Evolutionary conservation across 23 tunicate genomes (phyloP).

Genomic region (Botrylloides violaceus): DNA sequence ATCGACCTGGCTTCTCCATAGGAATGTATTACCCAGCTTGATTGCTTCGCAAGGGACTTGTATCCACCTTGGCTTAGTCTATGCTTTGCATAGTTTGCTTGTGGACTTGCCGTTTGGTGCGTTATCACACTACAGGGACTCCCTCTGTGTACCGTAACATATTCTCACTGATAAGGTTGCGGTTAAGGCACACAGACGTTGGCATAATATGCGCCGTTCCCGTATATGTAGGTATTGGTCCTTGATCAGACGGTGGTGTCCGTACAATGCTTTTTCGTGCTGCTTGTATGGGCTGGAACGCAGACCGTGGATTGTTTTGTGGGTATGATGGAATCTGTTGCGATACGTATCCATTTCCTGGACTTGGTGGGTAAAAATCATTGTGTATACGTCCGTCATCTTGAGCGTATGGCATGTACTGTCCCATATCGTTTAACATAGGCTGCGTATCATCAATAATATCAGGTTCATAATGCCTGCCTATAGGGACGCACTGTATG

Average conservation of each 20-base stretch:
- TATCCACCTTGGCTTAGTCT: neutral
- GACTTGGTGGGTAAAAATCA: constrained; percentile 2
- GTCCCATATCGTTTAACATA: neutral
- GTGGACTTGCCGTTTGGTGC: neutral
- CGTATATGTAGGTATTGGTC: constrained; percentile 10
- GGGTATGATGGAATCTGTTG: neutral
- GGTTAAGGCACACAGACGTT: constrained; percentile 13
- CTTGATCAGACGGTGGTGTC: constrained; percentile 17
- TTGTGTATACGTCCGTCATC: neutral
- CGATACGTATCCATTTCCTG: neutral
- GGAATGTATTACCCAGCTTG: too few species aligned
- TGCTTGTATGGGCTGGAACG: constrained; percentile 25
- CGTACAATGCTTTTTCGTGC: constrained; percentile 4
- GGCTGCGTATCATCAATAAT: constrained; percentile 9
- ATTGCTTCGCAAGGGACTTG: too few species aligned
- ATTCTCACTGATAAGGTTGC: constrained; percentile 7
- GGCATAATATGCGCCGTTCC: constrained; percentile 19
- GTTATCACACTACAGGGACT: constrained; percentile 10
- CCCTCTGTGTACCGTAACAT: constrained; percentile 18
- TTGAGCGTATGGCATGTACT: neutral
- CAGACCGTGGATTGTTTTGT: constrained; percentile 2
- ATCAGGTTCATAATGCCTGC: neutral
- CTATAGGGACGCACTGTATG: neutral
- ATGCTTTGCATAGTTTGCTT: neutral
- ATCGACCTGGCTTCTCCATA: too few species aligned